Conservation (phyloP, 2,797 vertebrate genomes). For the Antrozous pallidus region DNA sequence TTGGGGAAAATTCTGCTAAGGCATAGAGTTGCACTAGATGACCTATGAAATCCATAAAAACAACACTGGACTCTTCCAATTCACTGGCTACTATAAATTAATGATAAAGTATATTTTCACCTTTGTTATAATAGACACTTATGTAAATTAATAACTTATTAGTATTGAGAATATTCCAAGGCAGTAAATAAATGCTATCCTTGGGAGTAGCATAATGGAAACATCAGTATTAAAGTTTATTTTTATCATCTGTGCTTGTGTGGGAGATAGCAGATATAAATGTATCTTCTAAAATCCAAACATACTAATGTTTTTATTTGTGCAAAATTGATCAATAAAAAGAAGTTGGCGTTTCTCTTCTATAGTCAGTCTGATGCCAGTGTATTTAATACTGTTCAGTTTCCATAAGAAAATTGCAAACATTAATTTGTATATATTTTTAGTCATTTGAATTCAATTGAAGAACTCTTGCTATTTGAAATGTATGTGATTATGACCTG, state of each 20-base stretch:
- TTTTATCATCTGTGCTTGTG: constrained; percentile 53
- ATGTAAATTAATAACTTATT: constrained; percentile 58
- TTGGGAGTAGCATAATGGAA: constrained; percentile 52
- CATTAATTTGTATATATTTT: constrained; percentile 82
- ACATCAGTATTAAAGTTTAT: constrained; percentile 60
- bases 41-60: neutral
- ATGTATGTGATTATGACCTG: constrained; percentile 81
- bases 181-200: constrained; percentile 53
- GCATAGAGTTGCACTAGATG: neutral
- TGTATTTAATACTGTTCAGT: constrained; percentile 71
- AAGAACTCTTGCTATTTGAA: constrained; percentile 79
- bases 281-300: constrained; percentile 47
- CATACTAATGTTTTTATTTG: constrained; percentile 32
- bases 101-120: neutral
- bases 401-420: constrained; percentile 79
- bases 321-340: neutral
- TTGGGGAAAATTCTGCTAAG: neutral
- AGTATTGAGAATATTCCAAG: constrained; percentile 41
- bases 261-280: constrained; percentile 50
- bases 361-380: constrained; percentile 18
- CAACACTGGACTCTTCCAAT: neutral
- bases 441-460: constrained; percentile 82
- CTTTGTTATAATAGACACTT: constrained; percentile 18
- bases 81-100: neutral
- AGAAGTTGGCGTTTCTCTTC: neutral